Base-by-base conservation (phyloP, 2,113 vertebrate genomes). In the Pelecanoides urinatrix region DNA sequence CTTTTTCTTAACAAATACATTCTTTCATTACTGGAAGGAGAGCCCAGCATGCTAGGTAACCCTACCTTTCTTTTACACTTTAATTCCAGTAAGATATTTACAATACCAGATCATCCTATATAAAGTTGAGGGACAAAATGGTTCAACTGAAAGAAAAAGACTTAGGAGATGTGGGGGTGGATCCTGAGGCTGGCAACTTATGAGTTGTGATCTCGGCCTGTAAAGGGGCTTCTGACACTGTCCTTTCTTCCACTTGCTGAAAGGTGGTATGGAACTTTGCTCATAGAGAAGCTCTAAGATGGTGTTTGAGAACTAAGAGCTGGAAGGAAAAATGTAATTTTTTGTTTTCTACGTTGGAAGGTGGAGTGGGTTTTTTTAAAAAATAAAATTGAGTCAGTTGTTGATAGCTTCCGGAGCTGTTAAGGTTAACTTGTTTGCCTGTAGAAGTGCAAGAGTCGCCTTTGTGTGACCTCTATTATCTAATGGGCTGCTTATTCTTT, bases 1-100 rank as follows among this genome's bases (percentile, higher is more conserved):
- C 98, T 99, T 23, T 99, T 99, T 86, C 99, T 99, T 84, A 99
- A 99, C 98, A 99, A 99, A 97, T 99, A 99, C 90, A 99, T 99
- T 76, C 97, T 99, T 68, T 99, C 99, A 0, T 97, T 99, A 91
- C 97, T 99, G 96, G 99, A 99, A 82, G 99, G 99, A 61, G 99
- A 99, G 92, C 99, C 99, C 21, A 99, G 99, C 98, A 99, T 99
- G 98, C 97, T 99, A 65, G 99, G 99, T 99, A 98, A 98, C 6
- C 22, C 10, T 42, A 0, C 15, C 14, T 72, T 84, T 56, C 13
- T 49, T 66, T 53, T 36, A 19, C 18, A 7, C 19, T 77, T 74
- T 3, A 68, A 45, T 85, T 65, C 47, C 82, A 67, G 38, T 42
- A 27, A 36, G 63, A 15, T 30, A 4, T 40, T 87, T 84, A 19